Conservation (phyloP, 2,113 vertebrate genomes). For the Laterallus jamaicensis region DNA sequence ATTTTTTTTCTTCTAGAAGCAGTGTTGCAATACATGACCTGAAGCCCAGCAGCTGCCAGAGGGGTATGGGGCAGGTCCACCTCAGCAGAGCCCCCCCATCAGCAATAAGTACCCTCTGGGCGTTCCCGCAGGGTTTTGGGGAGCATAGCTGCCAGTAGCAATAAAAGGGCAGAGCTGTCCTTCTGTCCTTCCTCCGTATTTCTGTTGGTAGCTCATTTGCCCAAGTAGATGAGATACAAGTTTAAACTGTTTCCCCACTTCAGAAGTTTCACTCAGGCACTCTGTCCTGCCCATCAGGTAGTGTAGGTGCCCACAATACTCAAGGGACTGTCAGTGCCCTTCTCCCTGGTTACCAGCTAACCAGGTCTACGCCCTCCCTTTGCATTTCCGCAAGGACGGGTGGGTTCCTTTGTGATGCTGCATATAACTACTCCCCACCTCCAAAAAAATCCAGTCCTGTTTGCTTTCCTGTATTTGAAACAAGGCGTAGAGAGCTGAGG, state of each 20-base stretch:
- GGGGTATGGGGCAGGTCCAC: neutral
- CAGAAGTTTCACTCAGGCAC: neutral
- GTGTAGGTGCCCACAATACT: neutral
- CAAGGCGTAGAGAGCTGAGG: neutral
- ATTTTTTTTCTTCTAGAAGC: neutral
- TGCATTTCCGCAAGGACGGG: neutral
- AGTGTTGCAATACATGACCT: rapidly evolving
- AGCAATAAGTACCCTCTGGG: neutral
- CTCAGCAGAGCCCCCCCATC: neutral
- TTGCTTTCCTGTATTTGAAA: neutral
- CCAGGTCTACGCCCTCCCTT: neutral
- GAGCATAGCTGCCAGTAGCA: neutral
- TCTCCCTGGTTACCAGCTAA: neutral
- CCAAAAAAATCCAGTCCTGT: neutral
- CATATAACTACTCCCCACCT: rapidly evolving
- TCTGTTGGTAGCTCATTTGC: neutral
- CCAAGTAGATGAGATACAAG: neutral
- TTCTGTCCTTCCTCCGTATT: neutral
- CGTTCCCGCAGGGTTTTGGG: rapidly evolving
- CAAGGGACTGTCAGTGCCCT: neutral
- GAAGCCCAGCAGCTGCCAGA: neutral
- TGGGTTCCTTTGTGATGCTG: no score
- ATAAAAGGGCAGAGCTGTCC: neutral
- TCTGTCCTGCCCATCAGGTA: neutral
- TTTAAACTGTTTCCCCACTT: neutral